Base-by-base conservation (phyloP, 2,888 invertebrate species). In the Drosophila infuscata region DNA sequence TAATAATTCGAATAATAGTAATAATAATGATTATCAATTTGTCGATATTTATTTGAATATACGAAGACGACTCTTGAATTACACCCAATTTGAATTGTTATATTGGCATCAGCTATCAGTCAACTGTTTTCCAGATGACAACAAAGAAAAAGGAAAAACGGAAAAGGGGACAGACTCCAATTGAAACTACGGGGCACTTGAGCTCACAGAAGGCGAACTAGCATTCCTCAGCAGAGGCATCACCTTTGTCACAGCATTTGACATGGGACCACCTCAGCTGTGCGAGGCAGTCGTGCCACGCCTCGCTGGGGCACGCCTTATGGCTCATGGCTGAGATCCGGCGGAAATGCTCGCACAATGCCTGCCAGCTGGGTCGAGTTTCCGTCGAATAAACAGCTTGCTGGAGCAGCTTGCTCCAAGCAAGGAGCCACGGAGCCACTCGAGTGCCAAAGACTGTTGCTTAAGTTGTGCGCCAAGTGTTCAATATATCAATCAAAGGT, bases 401-500 rank as follows among this genome's bases (percentile, higher is more conserved):
- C 15, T 20, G 32, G 57, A 20, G 17, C 70, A 71, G 58, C 66
- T 51, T 46, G 30, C 5, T 43, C 3, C 15, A 8, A 52, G 35
- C 15, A 15, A 53, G 72, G 12, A 61, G 29, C 9, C 17, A 51
- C 30, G 59, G 46, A 36, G 59, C 48, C 61, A 74, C 70, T 74
- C 38, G 64, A 70, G 64, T 25, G 1, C 62, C 70, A 70, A 77
- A 75, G 76, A 88, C 78, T 76, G 68, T 85, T 88, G 86, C 83
- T 88, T 76, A 75, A 74, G 81, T 76, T 74, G 64, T 58, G 86
- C 77, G 81, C 81, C 85, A 87, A 87, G 81, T 88, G 83, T 88
- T 91, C 89, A 88, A 90, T 90, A 89, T 89, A 90, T 90, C 90
- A 90, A 90, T 91, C 91, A 90, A 91, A 90, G 90, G 90, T 90